phyloP scores from a whole-genome alignment of 2,888 invertebrate genomes.

The Acholoe squamosa region DNA sequence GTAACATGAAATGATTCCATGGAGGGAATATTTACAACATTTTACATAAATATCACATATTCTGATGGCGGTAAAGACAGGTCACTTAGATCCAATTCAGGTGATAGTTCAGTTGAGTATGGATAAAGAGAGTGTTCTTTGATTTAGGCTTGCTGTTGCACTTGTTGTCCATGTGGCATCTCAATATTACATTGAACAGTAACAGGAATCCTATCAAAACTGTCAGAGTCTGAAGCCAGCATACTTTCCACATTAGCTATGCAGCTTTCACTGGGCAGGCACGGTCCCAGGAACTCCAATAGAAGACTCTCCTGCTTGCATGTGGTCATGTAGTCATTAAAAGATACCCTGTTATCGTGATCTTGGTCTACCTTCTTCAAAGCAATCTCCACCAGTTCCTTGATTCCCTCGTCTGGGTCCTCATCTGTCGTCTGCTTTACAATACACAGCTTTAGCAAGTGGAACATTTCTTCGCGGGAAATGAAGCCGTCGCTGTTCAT shows the following conservation, averaged over 20 bases:
- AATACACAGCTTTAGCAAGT: conserved; percentile 85
- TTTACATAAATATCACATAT: no score
- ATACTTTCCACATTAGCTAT: not conserved
- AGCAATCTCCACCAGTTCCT: conserved; percentile 87
- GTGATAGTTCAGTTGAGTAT: no score
- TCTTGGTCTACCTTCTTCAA: conserved; percentile 85
- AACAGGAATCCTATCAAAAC: conserved; percentile 34
- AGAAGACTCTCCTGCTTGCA: conserved; percentile 90
- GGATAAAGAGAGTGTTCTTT: no score
- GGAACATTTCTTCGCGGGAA: conserved; percentile 92
- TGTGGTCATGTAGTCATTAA: conserved; percentile 89
- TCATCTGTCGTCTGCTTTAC: conserved; percentile 86
- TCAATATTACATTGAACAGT: not conserved
- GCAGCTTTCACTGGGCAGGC: conserved; percentile 86
- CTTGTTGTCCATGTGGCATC: no score
- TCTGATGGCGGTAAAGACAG: no score
- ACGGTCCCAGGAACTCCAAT: conserved; percentile 92
- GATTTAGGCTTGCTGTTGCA: no score
- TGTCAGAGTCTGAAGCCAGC: not conserved
- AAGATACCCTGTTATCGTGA: conserved; percentile 90
- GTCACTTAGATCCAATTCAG: no score
- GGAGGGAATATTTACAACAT: no score
- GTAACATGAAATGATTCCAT: no score
- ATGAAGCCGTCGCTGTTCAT: conserved; percentile 91
- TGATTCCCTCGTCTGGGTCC: conserved; percentile 94